Base-by-base conservation (phyloP, 2,797 vertebrate species). In the Chrysocyon brachyurus region DNA sequence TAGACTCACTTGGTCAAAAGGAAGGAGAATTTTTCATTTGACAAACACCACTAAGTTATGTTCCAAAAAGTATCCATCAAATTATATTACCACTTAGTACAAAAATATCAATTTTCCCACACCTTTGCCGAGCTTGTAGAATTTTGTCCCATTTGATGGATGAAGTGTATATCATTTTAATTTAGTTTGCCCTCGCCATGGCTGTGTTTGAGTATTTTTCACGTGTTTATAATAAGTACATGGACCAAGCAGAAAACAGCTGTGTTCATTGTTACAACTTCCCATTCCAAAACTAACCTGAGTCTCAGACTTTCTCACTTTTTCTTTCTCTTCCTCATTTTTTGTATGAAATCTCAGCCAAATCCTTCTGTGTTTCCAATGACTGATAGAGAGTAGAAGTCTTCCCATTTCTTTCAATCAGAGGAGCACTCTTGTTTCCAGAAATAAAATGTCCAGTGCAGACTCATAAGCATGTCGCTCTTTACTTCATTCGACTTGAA, bases 11-110 rank as follows among this genome's bases (percentile, higher is more conserved):
- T 24, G 6, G 16, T 46, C 46, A 83, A 92, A 66, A 16, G n/a
- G 36, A 88, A 57, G 11, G 59, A 89, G 75, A 40, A 79, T 57
- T 96, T 96, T 92, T 88, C 64, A 92, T 94, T 83, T 83, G 56
- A 63, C 61, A 89, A 88, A n/a, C 31, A 75, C 28, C 52, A 59
- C 31, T 49, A 78, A 85, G 72, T 64, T 78, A 15, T n/a, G 79
- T 95, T 88, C 11, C 6, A 21, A 68, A 90, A 66, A 63, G 5
- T 31, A 90, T 54, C 83, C 46, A 91, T 75, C 68, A 91, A 95
- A 78, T 78, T 70, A 24, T 73, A 87, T 89, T 57, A 59, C 28
- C 54, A 78, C 26, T n/a, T 59, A 10, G 1, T 17, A 84, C 31
- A 17, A 66, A 91, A 91, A 87, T 33, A 90, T 5, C 19, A 7